phyloP scores from a whole-genome alignment of 2,797 vertebrate species.

The Alectoris magna region DNA sequence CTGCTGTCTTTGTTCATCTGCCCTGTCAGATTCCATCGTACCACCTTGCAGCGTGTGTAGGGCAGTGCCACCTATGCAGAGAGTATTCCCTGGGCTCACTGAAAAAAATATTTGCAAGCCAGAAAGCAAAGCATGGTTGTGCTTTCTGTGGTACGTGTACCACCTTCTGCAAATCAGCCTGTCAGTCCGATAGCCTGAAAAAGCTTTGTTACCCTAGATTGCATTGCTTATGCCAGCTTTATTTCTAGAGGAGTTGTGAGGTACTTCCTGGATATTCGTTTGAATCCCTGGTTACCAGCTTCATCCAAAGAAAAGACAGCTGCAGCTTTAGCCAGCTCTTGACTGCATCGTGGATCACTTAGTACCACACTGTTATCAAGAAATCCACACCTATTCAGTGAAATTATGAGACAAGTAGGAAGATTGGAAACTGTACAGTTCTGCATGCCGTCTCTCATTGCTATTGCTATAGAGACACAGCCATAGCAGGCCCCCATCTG shows the following conservation, averaged over 20 bases:
- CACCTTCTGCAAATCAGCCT: not conserved
- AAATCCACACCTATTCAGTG: not conserved
- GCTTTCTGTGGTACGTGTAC: not conserved
- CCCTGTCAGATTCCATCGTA: not conserved
- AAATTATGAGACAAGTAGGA: not conserved
- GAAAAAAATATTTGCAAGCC: not conserved
- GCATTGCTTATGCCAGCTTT: not conserved
- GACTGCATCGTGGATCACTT: not conserved
- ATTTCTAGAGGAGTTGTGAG: not conserved
- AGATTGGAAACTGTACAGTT: not conserved
- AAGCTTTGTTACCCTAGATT: not conserved
- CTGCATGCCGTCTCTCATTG: not conserved
- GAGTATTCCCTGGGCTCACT: not conserved
- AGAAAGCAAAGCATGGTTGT: not conserved
- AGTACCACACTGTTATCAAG: not conserved
- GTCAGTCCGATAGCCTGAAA: not conserved
- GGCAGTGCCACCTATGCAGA: not conserved
- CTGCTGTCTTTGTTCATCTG: conserved; percentile 17
- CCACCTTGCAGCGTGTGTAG: not conserved
- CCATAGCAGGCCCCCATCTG: not conserved
- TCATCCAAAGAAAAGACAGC: not conserved
- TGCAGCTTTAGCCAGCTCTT: not conserved
- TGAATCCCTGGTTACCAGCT: not conserved
- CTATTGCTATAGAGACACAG: not conserved
- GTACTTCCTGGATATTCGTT: not conserved